Evolutionary conservation across 2,888 invertebrate genomes (phyloP).

Genomic region (Melinaea menophilus): DNA sequence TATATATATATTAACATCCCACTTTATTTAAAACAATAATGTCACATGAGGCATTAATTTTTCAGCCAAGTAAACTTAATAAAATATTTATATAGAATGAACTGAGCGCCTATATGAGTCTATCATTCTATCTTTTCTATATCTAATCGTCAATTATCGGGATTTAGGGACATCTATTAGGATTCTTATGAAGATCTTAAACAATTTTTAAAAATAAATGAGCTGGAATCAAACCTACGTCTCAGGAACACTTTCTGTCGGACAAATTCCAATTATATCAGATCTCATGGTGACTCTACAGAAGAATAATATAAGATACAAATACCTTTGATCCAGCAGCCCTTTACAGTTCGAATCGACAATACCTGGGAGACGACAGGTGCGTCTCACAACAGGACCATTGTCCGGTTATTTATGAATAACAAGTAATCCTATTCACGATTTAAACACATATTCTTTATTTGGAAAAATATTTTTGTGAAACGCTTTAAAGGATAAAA

Average conservation of each 20-base stretch:
- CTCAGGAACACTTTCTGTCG: neutral
- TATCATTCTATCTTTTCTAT: no score
- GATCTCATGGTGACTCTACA: constrained; percentile 14
- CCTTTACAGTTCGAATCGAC: constrained; percentile 40
- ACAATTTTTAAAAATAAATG: neutral
- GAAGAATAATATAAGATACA: constrained; percentile 29
- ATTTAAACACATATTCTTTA: neutral
- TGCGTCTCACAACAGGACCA: constrained; percentile 37
- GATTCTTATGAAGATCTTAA: no score
- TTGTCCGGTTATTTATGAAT: constrained; percentile 47
- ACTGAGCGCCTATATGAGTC: no score
- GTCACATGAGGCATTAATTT: no score
- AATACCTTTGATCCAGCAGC: constrained; percentile 41
- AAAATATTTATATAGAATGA: no score
- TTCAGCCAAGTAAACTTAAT: no score
- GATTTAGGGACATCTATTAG: no score
- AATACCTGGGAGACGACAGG: constrained; percentile 42
- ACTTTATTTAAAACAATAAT: no score
- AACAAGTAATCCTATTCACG: constrained; percentile 15
- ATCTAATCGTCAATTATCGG: no score
- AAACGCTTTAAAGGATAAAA: no score
- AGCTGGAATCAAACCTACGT: neutral
- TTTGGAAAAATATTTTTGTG: neutral
- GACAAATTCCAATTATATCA: neutral
- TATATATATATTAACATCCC: no score